Percentiles rank a stretch among this genome's conserved stretches.
Evolutionary conservation across 1,140 invertebrate species (phyloP).

Genomic region (Drosophila lowei): DNA sequence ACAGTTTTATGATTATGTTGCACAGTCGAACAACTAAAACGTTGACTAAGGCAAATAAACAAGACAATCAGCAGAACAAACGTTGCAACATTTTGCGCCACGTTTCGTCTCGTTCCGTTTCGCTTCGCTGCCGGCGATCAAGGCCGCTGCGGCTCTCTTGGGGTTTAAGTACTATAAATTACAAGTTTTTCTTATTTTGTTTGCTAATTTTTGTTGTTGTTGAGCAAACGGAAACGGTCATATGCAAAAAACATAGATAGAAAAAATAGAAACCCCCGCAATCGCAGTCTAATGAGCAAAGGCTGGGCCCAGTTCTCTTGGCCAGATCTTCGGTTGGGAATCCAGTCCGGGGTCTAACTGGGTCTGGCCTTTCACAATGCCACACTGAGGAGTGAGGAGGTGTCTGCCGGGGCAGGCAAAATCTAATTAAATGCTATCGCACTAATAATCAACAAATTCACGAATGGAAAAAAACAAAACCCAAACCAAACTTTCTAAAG

Average conservation of each 20-base stretch:
- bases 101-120: conserved; percentile 14
- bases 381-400: conserved; percentile 13
- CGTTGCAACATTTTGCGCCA: conserved; percentile 60
- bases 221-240: conserved; percentile 51
- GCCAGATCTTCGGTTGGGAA: not conserved
- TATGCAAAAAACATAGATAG: conserved; percentile 31
- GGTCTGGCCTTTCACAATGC: conserved; percentile 57
- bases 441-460: conserved; percentile 60
- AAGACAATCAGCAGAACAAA: conserved; percentile 76
- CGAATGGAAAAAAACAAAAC: not conserved
- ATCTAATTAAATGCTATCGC: conserved; percentile 78
- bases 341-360: conserved; percentile 7
- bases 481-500: conserved; percentile 63
- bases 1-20: conserved; percentile 76
- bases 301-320: conserved; percentile 27
- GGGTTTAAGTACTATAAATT: conserved; percentile 65
- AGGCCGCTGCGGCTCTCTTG: conserved; percentile 40
- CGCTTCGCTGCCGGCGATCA: conserved; percentile 54
- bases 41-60: conserved; percentile 53
- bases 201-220: conserved; percentile 14
- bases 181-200: conserved; percentile 39
- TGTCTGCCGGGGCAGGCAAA: conserved; percentile 31
- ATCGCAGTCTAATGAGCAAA: conserved; percentile 18
- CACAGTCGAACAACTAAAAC: conserved; percentile 34
- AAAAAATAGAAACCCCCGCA: conserved; percentile 10